Evolutionary conservation across 2,888 invertebrate genomes (phyloP).

Genomic region (Dynastes grantii): DNA sequence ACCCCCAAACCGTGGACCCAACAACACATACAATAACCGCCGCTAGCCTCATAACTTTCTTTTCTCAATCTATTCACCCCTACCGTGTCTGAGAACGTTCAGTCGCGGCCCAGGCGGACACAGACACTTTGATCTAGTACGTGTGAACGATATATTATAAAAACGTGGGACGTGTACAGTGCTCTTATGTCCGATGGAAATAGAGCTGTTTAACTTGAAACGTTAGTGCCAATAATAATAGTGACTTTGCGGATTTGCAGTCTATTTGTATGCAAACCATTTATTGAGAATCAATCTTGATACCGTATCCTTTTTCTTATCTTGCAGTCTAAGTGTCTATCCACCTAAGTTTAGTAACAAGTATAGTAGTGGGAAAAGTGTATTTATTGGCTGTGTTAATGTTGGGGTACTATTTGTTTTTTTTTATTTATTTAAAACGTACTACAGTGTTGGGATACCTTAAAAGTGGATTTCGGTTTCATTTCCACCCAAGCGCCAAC

Average conservation of each 20-base stretch:
- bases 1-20: constrained; percentile 74
- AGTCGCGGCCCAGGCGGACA: constrained; percentile 55
- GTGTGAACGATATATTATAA: constrained; percentile 62
- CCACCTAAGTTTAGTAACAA: constrained; percentile 44
- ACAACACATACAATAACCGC: constrained; percentile 67
- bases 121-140: constrained; percentile 62
- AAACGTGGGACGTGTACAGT: constrained; percentile 65
- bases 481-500: constrained; percentile 22
- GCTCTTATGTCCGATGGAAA: constrained; percentile 62
- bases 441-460: constrained; percentile 40
- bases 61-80: constrained; percentile 47
- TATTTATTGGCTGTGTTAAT: constrained; percentile 64
- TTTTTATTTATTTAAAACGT: constrained; percentile 45
- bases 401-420: constrained; percentile 45
- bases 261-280: constrained; percentile 59
- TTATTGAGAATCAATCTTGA: constrained; percentile 43
- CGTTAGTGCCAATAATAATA: constrained; percentile 67
- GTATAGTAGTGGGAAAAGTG: constrained; percentile 51
- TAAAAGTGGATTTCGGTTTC: constrained; percentile 32
- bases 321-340: constrained; percentile 50
- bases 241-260: constrained; percentile 53
- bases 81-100: constrained; percentile 44
- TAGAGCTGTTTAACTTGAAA: constrained; percentile 63
- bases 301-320: constrained; percentile 47
- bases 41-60: constrained; percentile 59